Percentiles rank a stretch among this genome's conserved stretches.
phyloP scores from a whole-genome alignment of 2,113 vertebrate species.

The Chloropsis cyanopogon region DNA sequence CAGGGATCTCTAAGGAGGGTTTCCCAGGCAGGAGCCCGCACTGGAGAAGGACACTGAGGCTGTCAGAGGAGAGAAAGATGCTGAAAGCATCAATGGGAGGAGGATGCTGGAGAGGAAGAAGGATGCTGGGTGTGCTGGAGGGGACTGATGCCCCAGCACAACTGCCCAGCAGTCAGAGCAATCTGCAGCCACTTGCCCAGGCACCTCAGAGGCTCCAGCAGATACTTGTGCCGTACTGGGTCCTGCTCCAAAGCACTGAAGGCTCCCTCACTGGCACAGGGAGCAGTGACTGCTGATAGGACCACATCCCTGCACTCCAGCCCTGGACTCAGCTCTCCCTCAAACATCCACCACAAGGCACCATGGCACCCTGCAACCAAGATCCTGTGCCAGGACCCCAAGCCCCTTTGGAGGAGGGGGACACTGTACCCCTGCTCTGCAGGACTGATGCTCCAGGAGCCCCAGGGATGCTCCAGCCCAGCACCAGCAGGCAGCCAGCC shows the following conservation, averaged over 20 bases:
- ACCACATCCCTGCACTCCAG: accelerated
- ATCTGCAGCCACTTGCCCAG: not conserved
- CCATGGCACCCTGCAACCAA: accelerated
- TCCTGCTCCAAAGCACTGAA: not conserved
- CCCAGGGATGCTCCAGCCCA: not conserved
- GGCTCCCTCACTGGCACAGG: not conserved
- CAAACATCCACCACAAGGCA: accelerated
- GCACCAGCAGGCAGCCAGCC: accelerated
- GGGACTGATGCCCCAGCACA: not conserved
- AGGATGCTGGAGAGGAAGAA: not conserved
- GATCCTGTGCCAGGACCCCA: not conserved
- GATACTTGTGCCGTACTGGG: accelerated
- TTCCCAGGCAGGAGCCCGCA: accelerated
- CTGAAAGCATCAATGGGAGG: not conserved
- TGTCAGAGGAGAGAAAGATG: not conserved
- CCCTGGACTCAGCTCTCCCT: not conserved
- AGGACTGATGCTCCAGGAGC: not conserved
- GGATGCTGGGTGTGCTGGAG: not conserved
- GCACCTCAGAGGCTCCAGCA: not conserved
- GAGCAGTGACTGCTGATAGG: not conserved
- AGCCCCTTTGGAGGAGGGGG: not conserved
- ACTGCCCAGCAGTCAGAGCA: not conserved
- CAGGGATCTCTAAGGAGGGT: not conserved
- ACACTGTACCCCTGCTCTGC: not conserved
- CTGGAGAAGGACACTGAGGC: not conserved